A percentile compares a stretch with the other conserved stretches of the same genome.
Conservation (phyloP, 2,888 invertebrate genomes). For the Eupithecia subfuscata region DNA sequence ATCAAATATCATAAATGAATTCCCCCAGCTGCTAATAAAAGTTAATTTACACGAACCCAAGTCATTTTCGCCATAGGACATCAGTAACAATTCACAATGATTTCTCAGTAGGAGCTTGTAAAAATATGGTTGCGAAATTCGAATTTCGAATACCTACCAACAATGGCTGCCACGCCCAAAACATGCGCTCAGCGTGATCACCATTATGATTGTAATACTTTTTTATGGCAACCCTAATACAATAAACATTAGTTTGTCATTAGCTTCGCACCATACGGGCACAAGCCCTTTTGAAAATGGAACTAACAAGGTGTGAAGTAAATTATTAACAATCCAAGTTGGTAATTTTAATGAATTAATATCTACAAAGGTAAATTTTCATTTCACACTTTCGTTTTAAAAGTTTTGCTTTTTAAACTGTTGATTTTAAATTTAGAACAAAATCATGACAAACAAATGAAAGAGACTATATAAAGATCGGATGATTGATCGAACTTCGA, state of each 20-base stretch:
- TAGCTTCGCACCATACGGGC: conserved; percentile 76
- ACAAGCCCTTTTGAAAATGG: conserved; percentile 55
- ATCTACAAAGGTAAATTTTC: background rate
- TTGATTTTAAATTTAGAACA: background rate
- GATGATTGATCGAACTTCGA: conserved; percentile 79
- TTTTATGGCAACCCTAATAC: conserved; percentile 79
- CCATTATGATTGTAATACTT: conserved; percentile 79
- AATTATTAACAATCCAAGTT: background rate
- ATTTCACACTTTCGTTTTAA: background rate
- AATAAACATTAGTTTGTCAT: conserved; percentile 81
- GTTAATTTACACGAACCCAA: conserved; percentile 29
- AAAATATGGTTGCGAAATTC: conserved; percentile 75
- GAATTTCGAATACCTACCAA: conserved; percentile 70
- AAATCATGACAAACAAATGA: conserved; percentile 35
- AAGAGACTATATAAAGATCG: conserved; percentile 73
- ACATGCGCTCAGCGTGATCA: conserved; percentile 79
- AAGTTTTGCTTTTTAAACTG: background rate
- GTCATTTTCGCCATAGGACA: conserved; percentile 37
- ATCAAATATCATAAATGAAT: conserved; percentile 6
- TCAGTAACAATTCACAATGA: conserved; percentile 37
- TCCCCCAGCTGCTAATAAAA: conserved; percentile 24
- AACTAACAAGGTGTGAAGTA: conserved; percentile 38
- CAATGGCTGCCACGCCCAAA: conserved; percentile 81
- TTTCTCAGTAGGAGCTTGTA: conserved; percentile 40
- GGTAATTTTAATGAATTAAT: background rate